phyloP scores from a whole-genome alignment of 2,888 invertebrate genomes.

The Hanleya hanleyi region DNA sequence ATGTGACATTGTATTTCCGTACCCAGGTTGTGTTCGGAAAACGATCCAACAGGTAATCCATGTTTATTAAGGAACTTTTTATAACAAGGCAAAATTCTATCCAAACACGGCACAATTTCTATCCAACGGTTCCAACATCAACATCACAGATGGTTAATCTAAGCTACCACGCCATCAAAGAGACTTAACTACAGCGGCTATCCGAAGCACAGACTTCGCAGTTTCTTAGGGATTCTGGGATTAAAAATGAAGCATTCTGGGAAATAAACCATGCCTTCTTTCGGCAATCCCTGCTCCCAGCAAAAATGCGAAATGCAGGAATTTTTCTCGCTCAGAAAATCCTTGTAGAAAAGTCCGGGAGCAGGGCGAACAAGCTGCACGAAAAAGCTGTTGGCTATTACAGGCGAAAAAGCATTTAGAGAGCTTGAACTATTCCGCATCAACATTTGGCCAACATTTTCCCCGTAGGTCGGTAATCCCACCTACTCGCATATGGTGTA shows the following conservation, averaged over 20 bases:
- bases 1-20: neutral
- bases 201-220: no score
- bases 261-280: no score
- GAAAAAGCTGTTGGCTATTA: neutral
- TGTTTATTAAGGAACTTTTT: neutral
- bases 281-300: neutral
- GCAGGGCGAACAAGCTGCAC: neutral
- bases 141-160: no score
- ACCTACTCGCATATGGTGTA: neutral
- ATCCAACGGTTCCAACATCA: no score
- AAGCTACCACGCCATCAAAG: no score
- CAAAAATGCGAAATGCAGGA: neutral
- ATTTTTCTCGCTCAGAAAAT: neutral
- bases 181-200: no score
- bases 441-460: neutral
- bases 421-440: neutral
- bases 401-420: neutral
- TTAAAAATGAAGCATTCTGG: no score
- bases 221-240: no score
- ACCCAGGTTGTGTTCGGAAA: neutral
- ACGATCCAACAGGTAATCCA: constrained; percentile 8
- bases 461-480: neutral
- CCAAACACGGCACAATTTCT: no score
- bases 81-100: no score
- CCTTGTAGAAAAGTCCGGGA: neutral